Evolutionary conservation across 1,140 invertebrate genomes (phyloP).

Genomic region (Paralvinella palmiformis): DNA sequence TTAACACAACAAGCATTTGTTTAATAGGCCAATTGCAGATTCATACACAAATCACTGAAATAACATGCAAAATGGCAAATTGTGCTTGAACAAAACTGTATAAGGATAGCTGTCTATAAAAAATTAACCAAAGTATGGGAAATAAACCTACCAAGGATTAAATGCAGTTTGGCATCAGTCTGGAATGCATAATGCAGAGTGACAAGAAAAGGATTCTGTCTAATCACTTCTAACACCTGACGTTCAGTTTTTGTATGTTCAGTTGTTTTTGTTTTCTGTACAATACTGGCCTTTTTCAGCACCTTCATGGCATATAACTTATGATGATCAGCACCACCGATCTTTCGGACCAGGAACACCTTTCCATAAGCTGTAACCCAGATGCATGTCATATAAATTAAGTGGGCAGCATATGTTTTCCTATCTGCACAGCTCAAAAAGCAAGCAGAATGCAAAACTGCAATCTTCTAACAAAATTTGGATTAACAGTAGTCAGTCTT

Average conservation of each 20-base stretch:
- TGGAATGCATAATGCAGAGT: conserved; percentile 97
- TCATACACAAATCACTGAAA: no score
- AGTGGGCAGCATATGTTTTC: no score
- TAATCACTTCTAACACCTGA: conserved; percentile 95
- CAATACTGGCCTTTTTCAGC: conserved; percentile 85
- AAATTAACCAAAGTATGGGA: neutral
- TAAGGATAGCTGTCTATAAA: no score
- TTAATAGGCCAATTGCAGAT: no score
- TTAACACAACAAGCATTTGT: no score
- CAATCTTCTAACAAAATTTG: no score
- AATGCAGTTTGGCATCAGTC: conserved; percentile 96
- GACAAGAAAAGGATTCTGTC: conserved; percentile 92
- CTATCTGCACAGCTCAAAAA: no score
- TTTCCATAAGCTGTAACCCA: conserved; percentile 49
- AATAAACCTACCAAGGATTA: conserved; percentile 66
- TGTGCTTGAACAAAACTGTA: no score
- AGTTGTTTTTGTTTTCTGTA: conserved; percentile 49
- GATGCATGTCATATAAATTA: neutral
- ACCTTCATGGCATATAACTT: conserved; percentile 99
- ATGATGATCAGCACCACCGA: conserved; percentile 75
- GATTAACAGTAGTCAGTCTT: no score
- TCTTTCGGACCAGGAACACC: conserved; percentile 93
- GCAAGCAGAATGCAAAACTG: no score
- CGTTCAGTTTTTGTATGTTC: conserved; percentile 70
- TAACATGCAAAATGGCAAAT: no score